A percentile compares a stretch with the other conserved stretches of the same genome.
phyloP scores from a whole-genome alignment of 1,140 invertebrate species.

The Nasonia longicornis region DNA sequence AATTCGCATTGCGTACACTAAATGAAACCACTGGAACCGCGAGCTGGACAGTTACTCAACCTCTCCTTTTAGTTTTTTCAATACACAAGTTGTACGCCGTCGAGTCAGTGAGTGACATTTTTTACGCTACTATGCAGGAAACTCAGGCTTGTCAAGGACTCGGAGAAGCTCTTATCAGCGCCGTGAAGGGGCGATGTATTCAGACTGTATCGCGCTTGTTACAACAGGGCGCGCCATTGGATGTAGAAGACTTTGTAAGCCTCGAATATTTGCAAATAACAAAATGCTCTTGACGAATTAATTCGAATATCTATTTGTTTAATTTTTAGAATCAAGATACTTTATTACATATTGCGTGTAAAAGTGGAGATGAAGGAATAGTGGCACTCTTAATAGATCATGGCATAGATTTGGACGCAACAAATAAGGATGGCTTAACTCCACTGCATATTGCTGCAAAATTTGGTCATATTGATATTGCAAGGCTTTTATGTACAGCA shows the following conservation, averaged over 20 bases:
- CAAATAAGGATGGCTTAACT: conserved; percentile 77
- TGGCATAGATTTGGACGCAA: conserved; percentile 79
- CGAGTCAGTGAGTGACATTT: conserved; percentile 46
- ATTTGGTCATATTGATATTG: conserved; percentile 81
- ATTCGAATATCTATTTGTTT: conserved; percentile 19
- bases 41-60: conserved; percentile 34
- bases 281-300: background rate
- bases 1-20: conserved; percentile 21
- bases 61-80: conserved; percentile 42
- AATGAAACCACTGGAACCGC: conserved; percentile 45
- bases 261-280: conserved; percentile 29
- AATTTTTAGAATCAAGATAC: conserved; percentile 78
- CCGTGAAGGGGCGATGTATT: conserved; percentile 66
- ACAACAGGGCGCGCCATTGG: conserved; percentile 79
- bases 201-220: conserved; percentile 69
- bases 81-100: conserved; percentile 35
- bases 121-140: conserved; percentile 60
- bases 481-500: conserved; percentile 80
- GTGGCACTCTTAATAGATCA: conserved; percentile 82
- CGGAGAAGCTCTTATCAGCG: conserved; percentile 65
- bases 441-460: conserved; percentile 83
- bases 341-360: conserved; percentile 80
- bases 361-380: conserved; percentile 76
- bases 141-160: conserved; percentile 66
- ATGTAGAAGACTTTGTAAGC: conserved; percentile 76